Evolutionary conservation across 2,797 vertebrate species (phyloP).

Genomic region (Parambassis ranga): DNA sequence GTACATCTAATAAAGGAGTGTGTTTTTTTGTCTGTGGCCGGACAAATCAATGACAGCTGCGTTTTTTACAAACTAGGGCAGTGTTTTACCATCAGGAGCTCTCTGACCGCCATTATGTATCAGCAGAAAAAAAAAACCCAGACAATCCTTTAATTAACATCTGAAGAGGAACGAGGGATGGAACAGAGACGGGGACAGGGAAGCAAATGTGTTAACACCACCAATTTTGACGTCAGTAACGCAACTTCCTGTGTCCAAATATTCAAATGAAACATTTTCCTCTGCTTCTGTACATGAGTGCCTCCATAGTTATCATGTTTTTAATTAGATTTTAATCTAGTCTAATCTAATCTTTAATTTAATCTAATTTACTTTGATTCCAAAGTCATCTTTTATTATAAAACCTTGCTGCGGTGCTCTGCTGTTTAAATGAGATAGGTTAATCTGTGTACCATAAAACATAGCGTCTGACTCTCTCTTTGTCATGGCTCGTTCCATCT

Average conservation of each 20-base stretch:
- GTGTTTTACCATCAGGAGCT: too few species aligned
- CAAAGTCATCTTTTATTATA: too few species aligned
- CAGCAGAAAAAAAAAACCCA: too few species aligned
- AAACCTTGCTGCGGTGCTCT: too few species aligned
- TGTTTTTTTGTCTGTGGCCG: too few species aligned
- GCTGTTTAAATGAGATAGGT: too few species aligned
- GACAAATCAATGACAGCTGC: neutral
- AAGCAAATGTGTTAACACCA: constrained; percentile 12
- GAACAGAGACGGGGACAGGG: constrained; percentile 26
- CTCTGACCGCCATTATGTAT: neutral
- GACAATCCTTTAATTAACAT: neutral
- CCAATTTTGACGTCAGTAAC: constrained; percentile 23
- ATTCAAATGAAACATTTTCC: constrained; percentile 43
- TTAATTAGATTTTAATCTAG: too few species aligned
- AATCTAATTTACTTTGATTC: too few species aligned
- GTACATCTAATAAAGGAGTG: too few species aligned
- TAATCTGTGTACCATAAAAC: constrained; percentile 16
- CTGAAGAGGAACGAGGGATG: constrained; percentile 48
- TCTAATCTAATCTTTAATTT: too few species aligned
- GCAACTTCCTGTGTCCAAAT: constrained; percentile 45
- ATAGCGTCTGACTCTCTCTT: constrained; percentile 18
- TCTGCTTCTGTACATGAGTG: neutral
- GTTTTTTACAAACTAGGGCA: neutral
- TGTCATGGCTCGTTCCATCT: constrained; percentile 20
- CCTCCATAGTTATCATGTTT: too few species aligned